Conservation (phyloP, 2,797 vertebrate species). For the Clarias platycephalus region DNA sequence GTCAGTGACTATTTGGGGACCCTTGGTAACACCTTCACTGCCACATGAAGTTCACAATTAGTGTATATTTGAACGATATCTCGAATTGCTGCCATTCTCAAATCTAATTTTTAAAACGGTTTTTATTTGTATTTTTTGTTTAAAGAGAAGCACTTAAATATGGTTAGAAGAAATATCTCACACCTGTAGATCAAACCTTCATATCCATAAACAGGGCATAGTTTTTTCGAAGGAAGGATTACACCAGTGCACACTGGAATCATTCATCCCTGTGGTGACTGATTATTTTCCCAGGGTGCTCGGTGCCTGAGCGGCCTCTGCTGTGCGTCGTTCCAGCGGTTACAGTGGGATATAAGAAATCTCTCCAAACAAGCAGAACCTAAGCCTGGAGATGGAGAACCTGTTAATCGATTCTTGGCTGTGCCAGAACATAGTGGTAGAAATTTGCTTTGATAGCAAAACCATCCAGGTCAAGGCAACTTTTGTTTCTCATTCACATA, state of each 20-base stretch:
- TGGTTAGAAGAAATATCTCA: constrained; percentile 65
- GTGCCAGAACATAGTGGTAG: constrained; percentile 43
- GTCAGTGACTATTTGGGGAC: constrained; percentile 8
- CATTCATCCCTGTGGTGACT: constrained; percentile 59
- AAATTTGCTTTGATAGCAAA: constrained; percentile 62
- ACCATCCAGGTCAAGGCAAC: constrained; percentile 30
- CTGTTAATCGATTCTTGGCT: constrained; percentile 57
- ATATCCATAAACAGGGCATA: constrained; percentile 70
- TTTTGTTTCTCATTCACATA: not conserved
- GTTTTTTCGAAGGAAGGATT: constrained; percentile 61
- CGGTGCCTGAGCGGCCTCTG: constrained; percentile 58
- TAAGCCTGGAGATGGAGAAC: constrained; percentile 62
- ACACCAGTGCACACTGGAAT: constrained; percentile 65
- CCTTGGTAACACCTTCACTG: not conserved
- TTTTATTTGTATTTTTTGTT: not conserved
- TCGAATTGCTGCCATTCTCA: not conserved
- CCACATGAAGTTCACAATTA: not conserved
- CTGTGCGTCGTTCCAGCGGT: constrained; percentile 57
- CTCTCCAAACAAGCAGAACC: constrained; percentile 72
- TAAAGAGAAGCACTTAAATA: constrained; percentile 14
- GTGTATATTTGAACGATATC: constrained; percentile 34
- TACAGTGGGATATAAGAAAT: constrained; percentile 69
- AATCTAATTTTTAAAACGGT: not conserved
- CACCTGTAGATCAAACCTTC: constrained; percentile 72
- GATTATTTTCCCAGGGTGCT: constrained; percentile 74